phyloP scores from a whole-genome alignment of 2,888 invertebrate species.

The Drosophila borborema region DNA sequence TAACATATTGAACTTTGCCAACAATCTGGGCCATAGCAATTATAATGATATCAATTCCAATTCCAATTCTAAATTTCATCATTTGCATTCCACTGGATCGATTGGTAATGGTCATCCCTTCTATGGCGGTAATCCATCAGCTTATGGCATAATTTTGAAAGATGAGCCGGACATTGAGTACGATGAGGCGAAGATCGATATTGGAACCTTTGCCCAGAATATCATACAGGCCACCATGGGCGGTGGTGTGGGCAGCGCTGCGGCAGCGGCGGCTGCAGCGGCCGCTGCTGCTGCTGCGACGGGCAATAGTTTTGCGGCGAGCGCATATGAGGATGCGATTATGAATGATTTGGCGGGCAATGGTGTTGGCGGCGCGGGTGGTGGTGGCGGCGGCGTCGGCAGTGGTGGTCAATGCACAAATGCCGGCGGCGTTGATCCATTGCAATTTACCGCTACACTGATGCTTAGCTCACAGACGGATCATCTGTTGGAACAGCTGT shows the following conservation, averaged over 20 bases:
- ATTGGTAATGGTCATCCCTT: conserved; percentile 72
- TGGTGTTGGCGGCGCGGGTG: conserved; percentile 28
- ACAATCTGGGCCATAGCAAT: conserved; percentile 76
- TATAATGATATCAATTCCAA: conserved; percentile 78
- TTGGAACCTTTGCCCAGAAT: conserved; percentile 83
- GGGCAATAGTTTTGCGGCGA: conserved; percentile 84
- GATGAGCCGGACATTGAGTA: conserved; percentile 92
- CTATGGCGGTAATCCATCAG: conserved; percentile 88
- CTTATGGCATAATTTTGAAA: conserved; percentile 92
- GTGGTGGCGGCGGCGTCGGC: conserved; percentile 24
- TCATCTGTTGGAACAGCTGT: conserved; percentile 90
- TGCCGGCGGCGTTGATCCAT: conserved; percentile 89
- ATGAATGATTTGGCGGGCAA: conserved; percentile 92
- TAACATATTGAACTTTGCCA: conserved; percentile 83
- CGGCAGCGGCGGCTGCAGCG: conserved; percentile 3
- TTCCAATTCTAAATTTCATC: conserved; percentile 76
- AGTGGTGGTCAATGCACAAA: conserved; percentile 59
- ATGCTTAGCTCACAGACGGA: conserved; percentile 92
- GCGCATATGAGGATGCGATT: conserved; percentile 91
- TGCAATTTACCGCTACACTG: conserved; percentile 92
- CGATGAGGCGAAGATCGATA: conserved; percentile 90
- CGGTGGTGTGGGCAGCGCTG: conserved; percentile 13
- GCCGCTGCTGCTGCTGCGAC: neutral
- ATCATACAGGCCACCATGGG: conserved; percentile 82
- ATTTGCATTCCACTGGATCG: conserved; percentile 28